A percentile compares a stretch with the other conserved stretches of the same genome.
Evolutionary conservation across 2,888 invertebrate species (phyloP).

Genomic region (Drosophila koepferae): DNA sequence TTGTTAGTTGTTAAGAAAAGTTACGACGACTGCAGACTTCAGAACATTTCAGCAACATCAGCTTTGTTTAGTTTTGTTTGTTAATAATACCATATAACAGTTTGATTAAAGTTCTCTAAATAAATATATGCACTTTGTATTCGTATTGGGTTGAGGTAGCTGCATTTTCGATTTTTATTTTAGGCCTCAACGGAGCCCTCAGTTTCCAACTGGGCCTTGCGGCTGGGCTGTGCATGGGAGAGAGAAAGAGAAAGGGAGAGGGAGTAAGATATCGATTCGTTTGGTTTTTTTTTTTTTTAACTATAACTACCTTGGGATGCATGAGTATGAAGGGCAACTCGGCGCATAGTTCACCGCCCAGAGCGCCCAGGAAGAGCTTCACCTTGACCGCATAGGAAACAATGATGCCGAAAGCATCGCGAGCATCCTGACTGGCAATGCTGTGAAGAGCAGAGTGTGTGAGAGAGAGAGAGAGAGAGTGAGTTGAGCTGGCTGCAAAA

Average conservation of each 20-base stretch:
- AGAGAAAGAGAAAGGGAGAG: not conserved
- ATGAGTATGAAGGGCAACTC: constrained; percentile 96
- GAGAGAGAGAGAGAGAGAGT: not conserved
- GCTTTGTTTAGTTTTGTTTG: constrained; percentile 44
- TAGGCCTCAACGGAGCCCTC: constrained; percentile 73
- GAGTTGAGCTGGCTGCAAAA: not conserved
- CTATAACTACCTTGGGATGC: constrained; percentile 91
- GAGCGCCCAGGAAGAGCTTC: constrained; percentile 95
- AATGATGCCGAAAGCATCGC: constrained; percentile 97
- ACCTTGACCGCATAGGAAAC: constrained; percentile 98
- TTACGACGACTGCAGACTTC: constrained; percentile 77
- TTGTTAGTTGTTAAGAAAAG: constrained; percentile 46
- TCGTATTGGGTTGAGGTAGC: constrained; percentile 59
- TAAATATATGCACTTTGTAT: constrained; percentile 68
- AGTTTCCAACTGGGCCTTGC: constrained; percentile 74
- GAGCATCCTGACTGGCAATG: constrained; percentile 91
- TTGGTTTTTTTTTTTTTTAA: not conserved
- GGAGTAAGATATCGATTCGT: not conserved
- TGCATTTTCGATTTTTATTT: not conserved
- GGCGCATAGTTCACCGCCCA: constrained; percentile 96
- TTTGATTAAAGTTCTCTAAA: constrained; percentile 45
- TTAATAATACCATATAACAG: constrained; percentile 35
- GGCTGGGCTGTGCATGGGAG: constrained; percentile 70
- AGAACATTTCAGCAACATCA: constrained; percentile 80
- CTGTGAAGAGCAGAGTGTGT: constrained; percentile 82